Evolutionary conservation across 2,888 invertebrate genomes (phyloP), one percentile per base, ranked within the genome.

Genomic region (Drosophila basisetae): DNA sequence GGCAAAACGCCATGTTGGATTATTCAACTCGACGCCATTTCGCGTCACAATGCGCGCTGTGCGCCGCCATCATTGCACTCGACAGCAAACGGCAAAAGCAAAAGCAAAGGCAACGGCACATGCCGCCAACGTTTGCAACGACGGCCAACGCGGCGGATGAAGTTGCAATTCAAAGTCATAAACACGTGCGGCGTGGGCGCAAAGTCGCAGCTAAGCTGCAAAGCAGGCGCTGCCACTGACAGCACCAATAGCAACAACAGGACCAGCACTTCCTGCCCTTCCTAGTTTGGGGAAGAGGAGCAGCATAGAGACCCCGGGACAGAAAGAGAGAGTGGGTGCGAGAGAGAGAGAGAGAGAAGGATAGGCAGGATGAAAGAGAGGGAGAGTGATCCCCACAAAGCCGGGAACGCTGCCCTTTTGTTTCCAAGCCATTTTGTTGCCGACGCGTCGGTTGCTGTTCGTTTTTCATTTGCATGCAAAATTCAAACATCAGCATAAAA

Each of bases 401-500:
- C 60, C 67, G 64, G 49, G 33, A 55, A 66, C 35, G 68, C 68
- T 71, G 54, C 61, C 65, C 74, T 74, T 78, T 89, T 90, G 78
- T 84, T 90, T 85, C 73, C 86, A 71, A 60, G 80, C 85, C 89
- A 84, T 90, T 85, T 90, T 85, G 90, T 70, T 82, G 70, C 59
- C 80, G 62, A 59, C 65, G 68, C 72, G 62, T 78, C 76, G 85
- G 58, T 73, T 69, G 75, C 74, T 75, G 73, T 84, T 89, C 90
- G 80, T 90, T 91, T 90, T 91, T 87, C 90, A 92, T 92, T 91
- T 91, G 89, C 91, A 91, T 91, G 88, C 86, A 78, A 90, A 92
- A 92, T 92, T 92, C 91, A 92, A 92, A 92, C 89, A 92, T 92
- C 92, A 92, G 91, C 92, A 91, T 88, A 92, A 92, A 92, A 92